Base-by-base conservation (phyloP, 92 coral and sea anemone genomes). In the Plumapathes pennacea region DNA sequence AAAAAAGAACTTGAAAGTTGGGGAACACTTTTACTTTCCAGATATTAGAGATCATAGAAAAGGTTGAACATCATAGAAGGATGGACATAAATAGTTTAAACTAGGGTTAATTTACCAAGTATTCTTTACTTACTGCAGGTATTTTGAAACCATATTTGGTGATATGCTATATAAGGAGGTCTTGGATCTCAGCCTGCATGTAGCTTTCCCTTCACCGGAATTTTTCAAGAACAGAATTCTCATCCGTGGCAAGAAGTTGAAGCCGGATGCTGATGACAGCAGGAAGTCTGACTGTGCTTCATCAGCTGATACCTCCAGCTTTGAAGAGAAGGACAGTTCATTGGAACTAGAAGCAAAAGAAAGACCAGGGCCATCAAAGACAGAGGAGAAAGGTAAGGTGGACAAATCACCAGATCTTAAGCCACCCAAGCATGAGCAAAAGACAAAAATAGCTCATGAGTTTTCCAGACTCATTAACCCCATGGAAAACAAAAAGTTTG, bases 371-470 rank as follows among this genome's bases (percentile, higher is more conserved):
- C 18, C 46, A 1, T 38, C 22, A 50, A 38, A 25, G 4, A 23
- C 17, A 46, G 21, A 47, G 5, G 50, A 69, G 40, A 56, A 38
- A 3, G 27, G 11, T 4, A 46, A 42, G 17, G n/a, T n/a, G n/a
- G n/a, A n/a, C n/a, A n/a, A n/a, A n/a, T n/a, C n/a, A n/a, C n/a
- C n/a, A n/a, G 46, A 55, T 27, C 37, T 46, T 28, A 69, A 69
- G 20, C 40, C 49, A 14, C 78, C 71, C 11, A 79, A 69, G 22
- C 60, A 67, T 7, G n/a, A n/a, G n/a, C n/a, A n/a, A n/a, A n/a
- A n/a, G n/a, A n/a, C n/a, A n/a, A n/a, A n/a, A n/a, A 60, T 85
- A 25, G 83, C 92, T 1, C 67, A 82, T 32, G 92, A 73, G 20
- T 68, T 85, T 27, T 85, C 92, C 10, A 64, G 32, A 18, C 79